phyloP scores from a whole-genome alignment of 2,113 vertebrate genomes.

The Struthidea cinerea region DNA sequence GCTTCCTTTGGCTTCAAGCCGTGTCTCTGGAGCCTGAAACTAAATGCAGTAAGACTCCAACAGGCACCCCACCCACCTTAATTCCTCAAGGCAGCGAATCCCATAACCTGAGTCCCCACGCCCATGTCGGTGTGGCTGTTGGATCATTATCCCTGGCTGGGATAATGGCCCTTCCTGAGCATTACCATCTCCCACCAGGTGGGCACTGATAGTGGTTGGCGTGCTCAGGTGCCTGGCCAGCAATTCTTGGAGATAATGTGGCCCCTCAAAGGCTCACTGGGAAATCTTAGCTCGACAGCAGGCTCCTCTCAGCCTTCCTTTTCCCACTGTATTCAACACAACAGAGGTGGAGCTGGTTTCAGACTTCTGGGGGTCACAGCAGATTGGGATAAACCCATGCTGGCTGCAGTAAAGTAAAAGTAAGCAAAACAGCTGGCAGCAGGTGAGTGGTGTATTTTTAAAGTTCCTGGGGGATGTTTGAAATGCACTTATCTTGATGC shows the following conservation, averaged over 20 bases:
- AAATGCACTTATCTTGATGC: conserved; percentile 19
- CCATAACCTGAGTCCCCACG: neutral
- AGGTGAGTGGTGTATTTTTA: neutral
- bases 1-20: neutral
- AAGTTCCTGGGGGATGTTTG: conserved; percentile 11
- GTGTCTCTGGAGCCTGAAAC: neutral
- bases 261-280: neutral
- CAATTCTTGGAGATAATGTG: neutral
- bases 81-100: accelerated
- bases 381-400: neutral
- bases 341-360: neutral
- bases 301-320: neutral
- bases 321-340: neutral
- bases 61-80: neutral
- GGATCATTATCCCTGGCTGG: neutral
- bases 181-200: neutral
- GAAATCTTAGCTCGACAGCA: neutral
- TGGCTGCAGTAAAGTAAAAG: neutral
- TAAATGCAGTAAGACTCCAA: neutral
- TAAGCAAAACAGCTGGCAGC: neutral
- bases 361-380: neutral
- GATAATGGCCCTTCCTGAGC: neutral
- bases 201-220: too few species aligned
- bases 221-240: neutral
- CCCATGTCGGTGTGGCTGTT: neutral